Evolutionary conservation across 2,113 vertebrate species (phyloP).

Genomic region (Turdus rufiventris): DNA sequence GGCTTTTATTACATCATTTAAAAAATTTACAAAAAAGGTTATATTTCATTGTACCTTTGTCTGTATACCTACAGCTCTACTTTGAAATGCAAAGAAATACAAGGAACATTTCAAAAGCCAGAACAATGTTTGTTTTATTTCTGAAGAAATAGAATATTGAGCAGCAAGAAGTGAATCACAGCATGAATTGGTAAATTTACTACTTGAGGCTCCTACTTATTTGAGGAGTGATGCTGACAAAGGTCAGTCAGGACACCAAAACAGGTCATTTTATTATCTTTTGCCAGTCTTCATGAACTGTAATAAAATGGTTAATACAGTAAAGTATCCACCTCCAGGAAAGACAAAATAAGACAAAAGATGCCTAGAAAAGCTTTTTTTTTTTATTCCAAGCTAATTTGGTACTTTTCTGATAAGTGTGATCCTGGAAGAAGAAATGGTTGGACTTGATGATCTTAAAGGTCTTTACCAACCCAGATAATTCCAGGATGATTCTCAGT

Average conservation of each 20-base stretch:
- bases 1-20: not conserved
- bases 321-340: not conserved
- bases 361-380: not conserved
- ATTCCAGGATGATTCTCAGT: not conserved
- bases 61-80: not conserved
- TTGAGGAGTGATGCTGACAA: not conserved
- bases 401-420: not conserved
- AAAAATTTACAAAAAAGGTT: not conserved
- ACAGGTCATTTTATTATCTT: not conserved
- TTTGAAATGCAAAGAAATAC: not conserved
- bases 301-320: not conserved
- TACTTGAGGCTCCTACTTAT: not conserved
- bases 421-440: not conserved
- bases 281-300: not conserved
- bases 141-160: not conserved
- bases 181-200: not conserved
- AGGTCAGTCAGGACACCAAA: not conserved
- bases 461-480: not conserved
- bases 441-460: not conserved
- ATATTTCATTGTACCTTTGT: not conserved
- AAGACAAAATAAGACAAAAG: not conserved
- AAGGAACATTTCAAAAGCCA: not conserved
- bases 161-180: not conserved
- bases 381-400: not conserved
- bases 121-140: not conserved